Conservation (phyloP, 1,140 invertebrate species). For the Drepana arcuata region DNA sequence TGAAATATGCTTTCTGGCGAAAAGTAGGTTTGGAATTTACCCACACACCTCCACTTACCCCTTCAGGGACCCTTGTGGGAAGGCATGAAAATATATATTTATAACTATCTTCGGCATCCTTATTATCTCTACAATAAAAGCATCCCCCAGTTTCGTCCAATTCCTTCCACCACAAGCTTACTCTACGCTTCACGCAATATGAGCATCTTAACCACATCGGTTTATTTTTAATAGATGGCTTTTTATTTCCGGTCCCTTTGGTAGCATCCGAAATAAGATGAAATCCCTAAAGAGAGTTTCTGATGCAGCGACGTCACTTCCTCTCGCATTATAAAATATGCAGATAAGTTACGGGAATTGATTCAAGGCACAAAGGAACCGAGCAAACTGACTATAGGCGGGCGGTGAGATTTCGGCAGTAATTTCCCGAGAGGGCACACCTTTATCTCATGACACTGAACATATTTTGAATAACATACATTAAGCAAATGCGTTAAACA, state of each 20-base stretch:
- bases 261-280: constrained; percentile 18
- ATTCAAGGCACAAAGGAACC: constrained; percentile 60
- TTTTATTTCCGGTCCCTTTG: constrained; percentile 7
- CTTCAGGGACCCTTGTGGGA: too few relatives aligned
- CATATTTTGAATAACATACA: constrained; percentile 46
- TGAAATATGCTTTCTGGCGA: too few relatives aligned
- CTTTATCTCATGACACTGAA: constrained; percentile 56
- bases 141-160: not conserved
- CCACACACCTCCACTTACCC: constrained; percentile 33
- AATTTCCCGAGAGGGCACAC: constrained; percentile 61
- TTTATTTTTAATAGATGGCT: constrained; percentile 15
- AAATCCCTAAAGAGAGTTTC: constrained; percentile 23
- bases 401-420: constrained; percentile 56
- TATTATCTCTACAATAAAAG: constrained; percentile 1
- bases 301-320: constrained; percentile 40
- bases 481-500: constrained; percentile 5
- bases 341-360: constrained; percentile 68
- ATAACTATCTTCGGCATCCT: constrained; percentile 7
- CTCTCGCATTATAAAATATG: constrained; percentile 65
- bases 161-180: not conserved
- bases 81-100: too few relatives aligned
- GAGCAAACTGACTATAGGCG: constrained; percentile 50
- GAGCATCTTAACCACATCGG: constrained; percentile 6
- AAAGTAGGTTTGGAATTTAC: constrained; percentile 42
- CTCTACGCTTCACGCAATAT: too few relatives aligned